These are phyloP conservation scores for Nomada ruficornis DNA, from an alignment of 2,888 invertebrate species.

Conservation along the genomic window DNA sequence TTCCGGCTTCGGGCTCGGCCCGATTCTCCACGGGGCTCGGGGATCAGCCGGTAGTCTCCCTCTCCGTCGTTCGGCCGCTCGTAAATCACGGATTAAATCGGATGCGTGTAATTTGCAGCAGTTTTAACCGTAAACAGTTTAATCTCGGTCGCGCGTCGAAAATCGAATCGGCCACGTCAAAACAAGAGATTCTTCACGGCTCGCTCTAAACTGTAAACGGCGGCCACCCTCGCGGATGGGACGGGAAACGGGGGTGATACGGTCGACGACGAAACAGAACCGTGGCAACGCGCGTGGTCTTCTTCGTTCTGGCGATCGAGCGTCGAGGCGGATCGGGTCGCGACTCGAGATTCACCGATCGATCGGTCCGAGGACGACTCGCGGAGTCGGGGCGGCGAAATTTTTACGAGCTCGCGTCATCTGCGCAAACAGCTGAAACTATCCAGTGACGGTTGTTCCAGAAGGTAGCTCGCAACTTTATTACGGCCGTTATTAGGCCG, in stretches of 20 bases:
- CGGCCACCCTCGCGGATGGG: neutral
- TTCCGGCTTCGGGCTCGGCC: conserved; percentile 62
- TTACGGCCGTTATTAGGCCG: conserved; percentile 72
- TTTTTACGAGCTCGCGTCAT: conserved; percentile 68
- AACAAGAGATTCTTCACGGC: conserved; percentile 82
- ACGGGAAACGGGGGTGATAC: conserved; percentile 9
- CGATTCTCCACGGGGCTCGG: conserved; percentile 81
- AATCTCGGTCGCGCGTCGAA: conserved; percentile 76
- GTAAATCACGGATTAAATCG: conserved; percentile 83
- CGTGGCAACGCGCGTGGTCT: conserved; percentile 1
- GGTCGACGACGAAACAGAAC: conserved; percentile 6
- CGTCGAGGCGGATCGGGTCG: neutral
- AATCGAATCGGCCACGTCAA: conserved; percentile 79
- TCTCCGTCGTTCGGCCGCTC: conserved; percentile 56
- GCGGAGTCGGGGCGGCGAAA: conserved; percentile 57
- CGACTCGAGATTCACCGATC: neutral
- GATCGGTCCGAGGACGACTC: conserved; percentile 12
- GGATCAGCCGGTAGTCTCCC: conserved; percentile 62
- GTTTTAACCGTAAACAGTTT: conserved; percentile 83
- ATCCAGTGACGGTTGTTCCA: conserved; percentile 55
- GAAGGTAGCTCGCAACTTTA: conserved; percentile 72
- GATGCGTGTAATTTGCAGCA: conserved; percentile 80
- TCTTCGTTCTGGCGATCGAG: neutral
- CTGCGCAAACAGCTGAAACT: conserved; percentile 60
- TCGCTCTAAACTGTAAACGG: conserved; percentile 17